Evolutionary conservation across 2,797 vertebrate genomes (phyloP).

Genomic region (Glossophaga mutica): DNA sequence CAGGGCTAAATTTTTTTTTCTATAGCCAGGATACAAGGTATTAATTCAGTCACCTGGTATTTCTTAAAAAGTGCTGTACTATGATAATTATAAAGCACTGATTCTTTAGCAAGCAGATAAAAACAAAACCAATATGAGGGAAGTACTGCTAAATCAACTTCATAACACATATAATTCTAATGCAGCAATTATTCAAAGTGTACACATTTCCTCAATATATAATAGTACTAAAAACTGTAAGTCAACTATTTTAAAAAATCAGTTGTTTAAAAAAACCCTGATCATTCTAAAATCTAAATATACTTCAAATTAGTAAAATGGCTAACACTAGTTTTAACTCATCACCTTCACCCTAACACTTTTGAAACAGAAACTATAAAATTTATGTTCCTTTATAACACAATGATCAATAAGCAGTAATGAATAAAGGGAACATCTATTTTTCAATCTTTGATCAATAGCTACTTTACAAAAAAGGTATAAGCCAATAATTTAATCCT

Average conservation of each 20-base stretch:
- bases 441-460: background rate
- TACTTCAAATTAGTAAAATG: slow-evolving; percentile 27
- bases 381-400: background rate
- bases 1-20: slow-evolving; percentile 53
- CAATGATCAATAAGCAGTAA: background rate
- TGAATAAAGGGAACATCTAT: background rate
- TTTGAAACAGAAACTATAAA: background rate
- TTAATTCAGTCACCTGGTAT: slow-evolving; percentile 64
- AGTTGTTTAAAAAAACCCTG: background rate
- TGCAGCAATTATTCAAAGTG: background rate
- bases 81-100: slow-evolving; percentile 70
- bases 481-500: background rate
- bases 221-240: background rate
- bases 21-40: slow-evolving; percentile 62
- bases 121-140: background rate
- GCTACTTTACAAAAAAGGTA: background rate
- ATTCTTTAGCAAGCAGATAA: slow-evolving; percentile 60
- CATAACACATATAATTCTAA: background rate
- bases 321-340: background rate
- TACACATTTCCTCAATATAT: background rate
- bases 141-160: slow-evolving; percentile 20
- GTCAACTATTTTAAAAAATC: background rate
- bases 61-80: slow-evolving; percentile 69
- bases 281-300: background rate
- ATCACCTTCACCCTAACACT: background rate